A percentile compares a stretch with the other conserved stretches of the same genome.
Conservation (phyloP, 2,888 invertebrate species). For the Synergus umbraculus region DNA sequence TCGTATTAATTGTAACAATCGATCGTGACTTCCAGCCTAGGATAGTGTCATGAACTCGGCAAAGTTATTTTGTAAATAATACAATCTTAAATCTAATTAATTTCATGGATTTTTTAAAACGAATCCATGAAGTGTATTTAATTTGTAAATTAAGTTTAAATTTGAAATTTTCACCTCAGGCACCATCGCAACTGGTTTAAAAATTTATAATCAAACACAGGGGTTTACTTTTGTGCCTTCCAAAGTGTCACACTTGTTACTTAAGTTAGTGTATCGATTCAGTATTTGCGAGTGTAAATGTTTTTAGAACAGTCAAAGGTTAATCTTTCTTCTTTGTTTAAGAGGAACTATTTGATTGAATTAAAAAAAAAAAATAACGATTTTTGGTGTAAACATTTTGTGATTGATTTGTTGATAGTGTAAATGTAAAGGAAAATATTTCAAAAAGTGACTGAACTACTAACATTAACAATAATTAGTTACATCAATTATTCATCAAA, state of each 20-base stretch:
- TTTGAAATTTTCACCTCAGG: constrained; percentile 25
- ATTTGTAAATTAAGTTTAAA: constrained; percentile 17
- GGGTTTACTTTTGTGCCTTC: constrained; percentile 38
- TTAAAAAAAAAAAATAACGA: neutral
- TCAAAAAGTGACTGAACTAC: constrained; percentile 14
- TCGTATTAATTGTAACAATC: constrained; percentile 24
- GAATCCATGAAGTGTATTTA: neutral
- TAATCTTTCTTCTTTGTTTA: neutral
- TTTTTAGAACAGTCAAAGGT: constrained; percentile 1
- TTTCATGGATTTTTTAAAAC: neutral
- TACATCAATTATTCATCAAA: neutral
- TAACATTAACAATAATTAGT: neutral
- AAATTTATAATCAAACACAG: constrained; percentile 18
- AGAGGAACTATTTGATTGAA: neutral
- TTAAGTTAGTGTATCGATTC: constrained; percentile 37
- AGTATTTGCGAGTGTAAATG: constrained; percentile 26
- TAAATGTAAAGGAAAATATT: constrained; percentile 28
- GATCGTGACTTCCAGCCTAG: constrained; percentile 37
- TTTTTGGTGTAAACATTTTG: constrained; percentile 13
- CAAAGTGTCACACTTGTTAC: constrained; percentile 37
- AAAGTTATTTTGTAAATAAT: constrained; percentile 10
- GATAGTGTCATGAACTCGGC: neutral
- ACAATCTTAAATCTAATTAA: neutral
- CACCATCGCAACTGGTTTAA: constrained; percentile 13
- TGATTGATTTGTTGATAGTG: constrained; percentile 25